Evolutionary conservation across 2,888 invertebrate species (phyloP), one percentile per base, ranked within the genome.

Genomic region (Spisula solida): DNA sequence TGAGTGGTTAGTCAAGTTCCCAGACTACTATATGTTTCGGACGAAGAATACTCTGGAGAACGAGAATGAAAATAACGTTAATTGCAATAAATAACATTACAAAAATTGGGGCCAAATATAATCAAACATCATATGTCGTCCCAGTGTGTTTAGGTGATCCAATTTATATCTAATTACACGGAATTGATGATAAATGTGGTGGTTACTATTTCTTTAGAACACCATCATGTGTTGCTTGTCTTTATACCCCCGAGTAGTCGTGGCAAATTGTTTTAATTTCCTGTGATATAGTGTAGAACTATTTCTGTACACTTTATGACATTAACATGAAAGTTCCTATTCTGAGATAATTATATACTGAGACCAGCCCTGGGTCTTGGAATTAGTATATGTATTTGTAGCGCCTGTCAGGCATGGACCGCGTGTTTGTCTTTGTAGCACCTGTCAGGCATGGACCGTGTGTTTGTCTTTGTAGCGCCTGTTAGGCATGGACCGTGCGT

Each of bases 191-290:
- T 25, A 66, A 66, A 25, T 51, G 51, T 51, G 6, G 51, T 16
- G 14, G 16, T 66, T 66, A 66, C 60, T 25, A n/a, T 25, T 25
- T 25, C 60, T 66, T 25, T 66, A 41, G 12, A n/a, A 66, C 25
- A 66, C n/a, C 25, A 25, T 10, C 10, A 6, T 8, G 60, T 25
- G n/a, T 66, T 66, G 25, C n/a, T 12, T 6, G 10, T 66, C 60
- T 66, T 66, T 25, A 66, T n/a, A 6, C 25, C 60, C 60, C 25
- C 6, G 60, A 66, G 60, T 25, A n/a, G 2, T 66, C n/a, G 25
- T 66, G 25, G 25, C n/a, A 66, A 66, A n/a, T 66, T 25, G 60
- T 66, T 66, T 66, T 25, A n/a, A 66, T 66, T 66, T 66, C 60
- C 60, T 25, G 60, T 8, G 12, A 8, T 25, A 66, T 41, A 5